Evolutionary conservation across 1,140 invertebrate species (phyloP).

Genomic region (Caenorhabditis tropicalis): DNA sequence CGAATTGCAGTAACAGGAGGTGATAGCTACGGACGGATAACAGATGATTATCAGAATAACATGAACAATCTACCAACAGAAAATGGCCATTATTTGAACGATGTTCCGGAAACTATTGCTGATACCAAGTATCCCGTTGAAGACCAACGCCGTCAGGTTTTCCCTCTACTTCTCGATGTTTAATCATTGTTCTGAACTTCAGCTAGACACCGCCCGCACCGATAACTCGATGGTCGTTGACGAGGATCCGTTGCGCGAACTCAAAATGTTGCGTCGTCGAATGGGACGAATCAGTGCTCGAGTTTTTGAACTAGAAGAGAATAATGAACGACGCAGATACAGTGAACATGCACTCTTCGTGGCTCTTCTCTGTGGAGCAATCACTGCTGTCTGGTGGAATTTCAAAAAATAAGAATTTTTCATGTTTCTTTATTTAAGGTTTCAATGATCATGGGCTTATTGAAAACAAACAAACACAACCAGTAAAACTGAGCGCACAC

Average conservation of each 20-base stretch:
- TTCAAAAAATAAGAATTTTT: not conserved
- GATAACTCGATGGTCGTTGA: slow-evolving; percentile 30
- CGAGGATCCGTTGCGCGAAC: slow-evolving; percentile 8
- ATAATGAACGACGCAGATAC: not conserved
- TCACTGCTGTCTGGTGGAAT: not conserved
- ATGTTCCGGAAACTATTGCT: slow-evolving; percentile 20
- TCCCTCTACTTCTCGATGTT: too few species aligned
- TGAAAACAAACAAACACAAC: too few species aligned
- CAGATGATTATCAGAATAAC: not conserved
- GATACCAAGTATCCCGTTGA: slow-evolving; percentile 35
- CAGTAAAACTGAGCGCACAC: too few species aligned
- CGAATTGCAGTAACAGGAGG: slow-evolving; percentile 24
- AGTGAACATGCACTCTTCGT: not conserved
- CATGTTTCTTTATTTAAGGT: not conserved
- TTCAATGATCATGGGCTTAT: too few species aligned
- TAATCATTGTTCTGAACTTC: not conserved
- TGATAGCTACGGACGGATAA: slow-evolving; percentile 8
- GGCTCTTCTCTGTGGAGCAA: not conserved
- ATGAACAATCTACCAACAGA: not conserved
- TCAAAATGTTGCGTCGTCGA: slow-evolving; percentile 38
- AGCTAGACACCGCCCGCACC: not conserved
- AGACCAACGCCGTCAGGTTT: not conserved
- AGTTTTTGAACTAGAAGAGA: slow-evolving; percentile 38
- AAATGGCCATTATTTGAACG: slow-evolving; percentile 15
- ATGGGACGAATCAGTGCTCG: not conserved